A percentile compares a stretch with the other conserved stretches of the same genome.
phyloP scores from a whole-genome alignment of 2,113 vertebrate genomes.

The Gambusia holbrooki region DNA sequence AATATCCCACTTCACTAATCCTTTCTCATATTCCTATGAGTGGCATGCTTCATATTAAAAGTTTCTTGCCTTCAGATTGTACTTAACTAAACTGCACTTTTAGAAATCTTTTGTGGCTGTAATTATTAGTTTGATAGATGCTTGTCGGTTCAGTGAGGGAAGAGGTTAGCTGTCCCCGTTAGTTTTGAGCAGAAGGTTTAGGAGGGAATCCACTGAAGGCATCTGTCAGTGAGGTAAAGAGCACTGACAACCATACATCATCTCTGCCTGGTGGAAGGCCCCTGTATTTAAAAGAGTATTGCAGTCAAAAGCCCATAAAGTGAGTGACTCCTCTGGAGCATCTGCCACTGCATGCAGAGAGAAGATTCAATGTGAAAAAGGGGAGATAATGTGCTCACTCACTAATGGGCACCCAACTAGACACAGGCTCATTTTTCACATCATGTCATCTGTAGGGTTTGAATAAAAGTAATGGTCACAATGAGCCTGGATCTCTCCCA shows the following conservation, averaged over 20 bases:
- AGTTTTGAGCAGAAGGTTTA: constrained; percentile 65
- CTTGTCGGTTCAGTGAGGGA: constrained; percentile 55
- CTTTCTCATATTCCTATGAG: not conserved
- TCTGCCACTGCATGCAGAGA: constrained; percentile 85
- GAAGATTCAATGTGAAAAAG: constrained; percentile 92
- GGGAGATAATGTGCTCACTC: constrained; percentile 97
- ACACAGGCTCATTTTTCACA: constrained; percentile 99
- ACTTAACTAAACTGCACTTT: constrained; percentile 62
- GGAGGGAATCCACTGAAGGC: constrained; percentile 67
- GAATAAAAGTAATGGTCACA: constrained; percentile 96
- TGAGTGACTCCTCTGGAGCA: constrained; percentile 84
- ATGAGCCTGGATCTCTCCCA: constrained; percentile 93
- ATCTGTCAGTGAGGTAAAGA: constrained; percentile 74
- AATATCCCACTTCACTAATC: not conserved
- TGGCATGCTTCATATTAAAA: not conserved
- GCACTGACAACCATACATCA: constrained; percentile 74
- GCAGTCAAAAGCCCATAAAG: constrained; percentile 82
- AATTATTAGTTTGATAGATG: constrained; percentile 69
- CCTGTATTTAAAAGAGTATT: constrained; percentile 76
- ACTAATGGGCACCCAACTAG: constrained; percentile 99
- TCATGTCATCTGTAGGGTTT: constrained; percentile 98
- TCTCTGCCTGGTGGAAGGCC: constrained; percentile 69
- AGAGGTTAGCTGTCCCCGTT: constrained; percentile 76
- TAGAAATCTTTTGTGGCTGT: constrained; percentile 48
- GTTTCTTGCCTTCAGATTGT: constrained; percentile 46